These are phyloP conservation scores for Cettia cetti DNA, from an alignment of 2,113 vertebrate species.

Conservation along the genomic window DNA sequence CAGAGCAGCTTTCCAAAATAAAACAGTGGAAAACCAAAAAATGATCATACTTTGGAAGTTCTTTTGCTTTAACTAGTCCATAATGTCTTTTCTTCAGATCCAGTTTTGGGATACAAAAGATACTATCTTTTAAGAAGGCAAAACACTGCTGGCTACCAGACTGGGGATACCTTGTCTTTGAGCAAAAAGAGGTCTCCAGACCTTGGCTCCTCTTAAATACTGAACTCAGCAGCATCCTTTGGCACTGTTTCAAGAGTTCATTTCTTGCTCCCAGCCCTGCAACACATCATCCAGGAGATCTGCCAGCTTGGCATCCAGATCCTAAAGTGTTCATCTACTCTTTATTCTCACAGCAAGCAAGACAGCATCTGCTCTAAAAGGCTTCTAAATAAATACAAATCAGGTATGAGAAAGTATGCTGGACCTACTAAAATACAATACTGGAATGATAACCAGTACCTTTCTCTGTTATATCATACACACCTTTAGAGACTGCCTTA, in stretches of 20 bases:
- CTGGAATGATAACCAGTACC: neutral
- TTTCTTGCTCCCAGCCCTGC: neutral
- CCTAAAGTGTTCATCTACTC: neutral
- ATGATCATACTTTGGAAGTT: neutral
- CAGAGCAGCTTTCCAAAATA: neutral
- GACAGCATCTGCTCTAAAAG: neutral
- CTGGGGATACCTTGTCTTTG: neutral
- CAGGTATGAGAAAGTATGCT: neutral
- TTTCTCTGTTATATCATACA: neutral
- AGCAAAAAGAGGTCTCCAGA: slow-evolving; percentile 15
- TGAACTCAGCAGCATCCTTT: neutral
- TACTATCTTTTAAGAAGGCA: neutral
- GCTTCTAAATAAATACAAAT: neutral
- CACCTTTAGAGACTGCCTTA: neutral
- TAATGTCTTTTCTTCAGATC: neutral
- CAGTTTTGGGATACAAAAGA: neutral
- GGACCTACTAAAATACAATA: neutral
- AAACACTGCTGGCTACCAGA: neutral
- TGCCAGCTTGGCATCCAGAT: slow-evolving; percentile 34
- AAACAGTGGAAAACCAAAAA: neutral
- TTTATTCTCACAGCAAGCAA: neutral
- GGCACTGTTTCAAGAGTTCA: neutral
- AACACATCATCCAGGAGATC: neutral
- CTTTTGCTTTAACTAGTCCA: neutral
- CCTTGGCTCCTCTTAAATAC: neutral